Evolutionary conservation across 2,888 invertebrate species (phyloP).

Genomic region (Hybos culiciformis): DNA sequence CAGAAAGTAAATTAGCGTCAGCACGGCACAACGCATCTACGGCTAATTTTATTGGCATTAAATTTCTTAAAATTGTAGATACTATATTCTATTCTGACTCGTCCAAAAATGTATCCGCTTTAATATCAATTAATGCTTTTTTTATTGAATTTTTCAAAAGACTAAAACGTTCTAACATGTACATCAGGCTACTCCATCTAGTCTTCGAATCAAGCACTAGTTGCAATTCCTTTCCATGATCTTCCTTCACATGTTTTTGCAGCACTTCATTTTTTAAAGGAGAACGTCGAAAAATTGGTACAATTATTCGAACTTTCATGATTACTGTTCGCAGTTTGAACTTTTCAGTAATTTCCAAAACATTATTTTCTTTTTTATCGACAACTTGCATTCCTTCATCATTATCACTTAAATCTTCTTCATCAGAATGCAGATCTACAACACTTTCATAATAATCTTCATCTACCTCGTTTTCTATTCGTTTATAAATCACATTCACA

Average conservation of each 20-base stretch:
- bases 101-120: conserved; percentile 8
- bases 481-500: background rate
- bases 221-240: conserved; percentile 10
- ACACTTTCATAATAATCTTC: background rate
- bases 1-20: background rate
- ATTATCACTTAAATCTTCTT: background rate
- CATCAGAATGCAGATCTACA: background rate
- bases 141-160: conserved; percentile 14
- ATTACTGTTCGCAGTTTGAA: background rate
- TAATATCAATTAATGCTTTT: conserved; percentile 16
- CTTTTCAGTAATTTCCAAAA: background rate
- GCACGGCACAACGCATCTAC: conserved; percentile 2
- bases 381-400: background rate
- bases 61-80: background rate
- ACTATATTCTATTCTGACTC: background rate
- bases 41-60: background rate
- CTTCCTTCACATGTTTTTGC: conserved; percentile 8
- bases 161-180: conserved; percentile 14
- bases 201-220: conserved; percentile 12
- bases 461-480: background rate
- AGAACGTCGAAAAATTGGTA: conserved; percentile 1
- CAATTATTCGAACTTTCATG: background rate
- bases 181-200: conserved; percentile 11
- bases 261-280: conserved; percentile 8
- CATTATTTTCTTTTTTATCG: background rate